These are phyloP conservation scores for Bursaphelenchus okinawaensis DNA, from an alignment of 2,888 invertebrate genomes.

Conservation along the genomic window DNA sequence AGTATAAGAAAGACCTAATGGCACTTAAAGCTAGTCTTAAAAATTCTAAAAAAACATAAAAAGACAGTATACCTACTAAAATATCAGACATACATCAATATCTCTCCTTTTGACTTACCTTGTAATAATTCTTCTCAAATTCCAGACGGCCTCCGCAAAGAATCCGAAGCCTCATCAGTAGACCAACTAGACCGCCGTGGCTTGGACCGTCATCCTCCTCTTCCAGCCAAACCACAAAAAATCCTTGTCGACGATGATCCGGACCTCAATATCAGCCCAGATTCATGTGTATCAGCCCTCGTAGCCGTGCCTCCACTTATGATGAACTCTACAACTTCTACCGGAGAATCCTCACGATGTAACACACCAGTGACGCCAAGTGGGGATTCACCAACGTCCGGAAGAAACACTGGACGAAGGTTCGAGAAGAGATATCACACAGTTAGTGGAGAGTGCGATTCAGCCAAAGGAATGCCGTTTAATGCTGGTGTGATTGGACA, in stretches of 20 bases:
- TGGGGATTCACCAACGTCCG: background rate
- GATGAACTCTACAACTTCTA: background rate
- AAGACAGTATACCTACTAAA: too few relatives aligned
- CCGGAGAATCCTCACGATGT: constrained; percentile 4
- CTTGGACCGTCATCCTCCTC: constrained; percentile 6
- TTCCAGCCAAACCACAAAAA: constrained; percentile 5
- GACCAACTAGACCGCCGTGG: constrained; percentile 42
- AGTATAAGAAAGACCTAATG: too few relatives aligned
- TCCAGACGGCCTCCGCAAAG: constrained; percentile 31
- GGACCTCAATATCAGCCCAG: background rate
- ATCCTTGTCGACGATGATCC: constrained; percentile 13
- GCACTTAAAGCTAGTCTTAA: too few relatives aligned
- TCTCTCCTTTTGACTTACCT: too few relatives aligned
- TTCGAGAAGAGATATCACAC: constrained; percentile 65
- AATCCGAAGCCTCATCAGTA: constrained; percentile 38
- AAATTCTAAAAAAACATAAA: too few relatives aligned
- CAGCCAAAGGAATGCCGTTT: constrained; percentile 29
- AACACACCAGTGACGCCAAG: constrained; percentile 10
- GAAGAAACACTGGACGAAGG: constrained; percentile 14
- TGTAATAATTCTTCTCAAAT: too few relatives aligned
- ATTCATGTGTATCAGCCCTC: constrained; percentile 11
- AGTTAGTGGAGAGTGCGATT: constrained; percentile 66
- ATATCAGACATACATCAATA: too few relatives aligned
- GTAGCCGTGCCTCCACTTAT: background rate
- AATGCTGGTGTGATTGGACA: constrained; percentile 1